Base-by-base conservation (phyloP, 1,140 invertebrate species). In the Atopsyche davidsoni region DNA sequence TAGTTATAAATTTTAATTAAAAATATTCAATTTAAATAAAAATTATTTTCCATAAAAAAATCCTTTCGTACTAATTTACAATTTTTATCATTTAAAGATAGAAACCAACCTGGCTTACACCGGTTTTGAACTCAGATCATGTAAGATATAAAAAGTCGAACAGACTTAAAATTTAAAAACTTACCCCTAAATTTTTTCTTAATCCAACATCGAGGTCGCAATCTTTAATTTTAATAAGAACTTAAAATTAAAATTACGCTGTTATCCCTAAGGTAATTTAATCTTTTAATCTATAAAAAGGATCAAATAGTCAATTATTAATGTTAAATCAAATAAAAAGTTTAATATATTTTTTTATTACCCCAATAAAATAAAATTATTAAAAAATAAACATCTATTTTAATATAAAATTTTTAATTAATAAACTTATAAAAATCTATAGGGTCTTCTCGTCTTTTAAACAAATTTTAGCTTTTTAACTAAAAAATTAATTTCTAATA, bases 161-260 rank as follows among this genome's bases (percentile, higher is more conserved):
- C 81, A 85, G 80, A 84, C 79, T 72, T 73, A 78, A 76, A 68
- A 62, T 63, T 69, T 72, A 66, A 79, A 69, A 67, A 71, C 65
- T 72, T 81, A 55, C 76, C 73, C 70, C 68, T 70, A 74, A 70
- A 67, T 64, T 78, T 73, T 65, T 75, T 75, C 70, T 80, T 82
- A 83, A 83, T 83, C 79, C 80, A 85, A 85, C 81, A 86, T 85
- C n/a, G n/a, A n/a, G n/a, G n/a, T n/a, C n/a, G n/a, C n/a, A n/a
- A n/a, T n/a, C n/a, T n/a, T n/a, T n/a, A n/a, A n/a, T n/a, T n/a
- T n/a, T n/a, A n/a, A n/a, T n/a, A n/a, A n/a, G n/a, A n/a, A 65
- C 57, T 72, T 67, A n/a, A n/a, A 17, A 17, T 24, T 23, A 42
- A 2, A 23, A 42, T 7, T 23, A 23, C 22, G 25, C n/a, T n/a